Percentiles rank a stretch among this genome's conserved stretches.
phyloP scores from a whole-genome alignment of 2,888 invertebrate species.

The Pherbina coryleti region DNA sequence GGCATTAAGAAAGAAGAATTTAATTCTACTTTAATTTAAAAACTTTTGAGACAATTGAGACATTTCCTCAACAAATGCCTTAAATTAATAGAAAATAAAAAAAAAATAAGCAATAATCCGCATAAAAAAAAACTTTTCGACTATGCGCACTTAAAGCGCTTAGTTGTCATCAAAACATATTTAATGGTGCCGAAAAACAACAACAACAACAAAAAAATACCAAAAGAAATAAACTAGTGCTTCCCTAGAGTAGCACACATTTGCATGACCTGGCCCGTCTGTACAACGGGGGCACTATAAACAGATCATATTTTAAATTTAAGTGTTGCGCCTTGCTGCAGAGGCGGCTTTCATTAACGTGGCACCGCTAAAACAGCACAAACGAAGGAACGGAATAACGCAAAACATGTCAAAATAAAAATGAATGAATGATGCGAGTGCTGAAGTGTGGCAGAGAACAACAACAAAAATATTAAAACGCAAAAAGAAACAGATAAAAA shows the following conservation, averaged over 20 bases:
- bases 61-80: too few species aligned
- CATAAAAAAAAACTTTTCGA: background rate
- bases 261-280: background rate
- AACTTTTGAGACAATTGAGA: too few species aligned
- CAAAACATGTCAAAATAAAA: background rate
- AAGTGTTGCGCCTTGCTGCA: background rate
- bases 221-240: background rate
- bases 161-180: background rate
- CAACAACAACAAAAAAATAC: background rate
- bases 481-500: background rate
- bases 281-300: background rate
- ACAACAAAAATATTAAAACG: background rate
- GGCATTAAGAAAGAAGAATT: too few species aligned
- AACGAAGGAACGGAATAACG: background rate
- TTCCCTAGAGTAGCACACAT: background rate
- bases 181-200: background rate
- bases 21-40: too few species aligned
- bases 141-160: background rate
- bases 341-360: background rate
- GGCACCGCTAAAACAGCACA: background rate
- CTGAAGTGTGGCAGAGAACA: background rate
- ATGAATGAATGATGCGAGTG: background rate
- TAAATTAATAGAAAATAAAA: too few species aligned
- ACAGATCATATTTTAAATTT: slow-evolving; percentile 1
- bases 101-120: background rate